Base-by-base conservation (phyloP, 2,113 vertebrate species). In the Trochalopteron elliotii region DNA sequence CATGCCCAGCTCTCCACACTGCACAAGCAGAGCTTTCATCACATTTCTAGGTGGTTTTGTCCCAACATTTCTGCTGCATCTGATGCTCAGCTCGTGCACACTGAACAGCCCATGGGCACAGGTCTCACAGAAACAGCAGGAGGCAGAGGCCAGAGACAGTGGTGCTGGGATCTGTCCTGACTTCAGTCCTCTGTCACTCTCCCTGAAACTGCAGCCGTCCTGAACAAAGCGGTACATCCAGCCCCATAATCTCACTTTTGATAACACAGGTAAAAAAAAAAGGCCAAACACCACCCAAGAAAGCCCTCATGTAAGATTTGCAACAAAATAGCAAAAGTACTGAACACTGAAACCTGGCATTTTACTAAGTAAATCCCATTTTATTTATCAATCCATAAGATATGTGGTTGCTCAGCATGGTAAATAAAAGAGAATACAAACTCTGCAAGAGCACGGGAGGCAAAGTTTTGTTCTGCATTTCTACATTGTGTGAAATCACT, bases 51-150 rank as follows among this genome's bases (percentile, higher is more conserved):
- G 24, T 1, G 3, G 12, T n/a, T 79, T 53, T 61, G 52, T 31
- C n/a, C 47, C 47, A 50, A 5, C 0, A 1, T 35, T 93, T 40
- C 47, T 55, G 9, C 55, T 31, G 23, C 7, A 27, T 27, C 53
- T 24, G 57, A 42, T 25, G 31, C 64, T 63, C 31, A 81, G 64
- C 28, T 28, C 1, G 1, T 7, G 16, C 63, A 61, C 25, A 17
- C 28, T 0, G 0, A 74, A 74, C 0, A 0, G 25, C 45, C 65
- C 1, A 0, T 7, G 30, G 50, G 12, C 15, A 31, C 13, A 42
- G 49, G 14, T 56, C 45, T 28, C 68, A 20, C 0, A 0, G 25
- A 40, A 81, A 57, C 2, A 56, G 20, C 0, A 0, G 16, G 17
- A 83, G 23, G 39, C 8, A 64, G 39, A 80, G 68, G 52, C 24